phyloP scores from a whole-genome alignment of 2,797 vertebrate genomes.

The Tauraco hartlaubi region DNA sequence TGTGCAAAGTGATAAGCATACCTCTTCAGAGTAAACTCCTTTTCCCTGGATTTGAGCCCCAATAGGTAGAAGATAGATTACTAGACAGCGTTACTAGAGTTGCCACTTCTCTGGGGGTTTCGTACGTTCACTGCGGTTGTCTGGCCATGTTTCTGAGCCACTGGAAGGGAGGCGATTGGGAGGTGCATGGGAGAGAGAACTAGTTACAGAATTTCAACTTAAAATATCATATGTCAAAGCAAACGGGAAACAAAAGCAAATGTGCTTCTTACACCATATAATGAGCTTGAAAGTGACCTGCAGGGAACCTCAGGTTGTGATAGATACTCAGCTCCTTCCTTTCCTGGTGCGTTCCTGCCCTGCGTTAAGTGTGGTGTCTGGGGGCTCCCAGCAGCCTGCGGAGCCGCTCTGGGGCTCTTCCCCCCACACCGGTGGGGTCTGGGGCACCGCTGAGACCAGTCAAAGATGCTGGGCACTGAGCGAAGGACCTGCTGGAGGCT shows the following conservation, averaged over 20 bases:
- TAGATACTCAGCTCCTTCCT: background rate
- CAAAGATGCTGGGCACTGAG: background rate
- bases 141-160: background rate
- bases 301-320: fast-evolving
- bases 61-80: background rate
- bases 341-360: fast-evolving
- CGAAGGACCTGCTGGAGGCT: background rate
- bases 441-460: fast-evolving
- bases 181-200: background rate
- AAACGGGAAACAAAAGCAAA: too few species aligned
- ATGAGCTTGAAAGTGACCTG: background rate
- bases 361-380: too few species aligned
- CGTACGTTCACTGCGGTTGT: background rate
- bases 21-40: background rate
- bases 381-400: background rate
- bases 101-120: background rate
- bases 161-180: background rate
- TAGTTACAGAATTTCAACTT: background rate
- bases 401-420: background rate
- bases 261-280: fast-evolving
- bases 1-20: background rate
- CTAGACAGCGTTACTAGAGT: background rate
- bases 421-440: background rate
- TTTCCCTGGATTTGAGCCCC: background rate
- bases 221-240: background rate